Evolutionary conservation across 2,113 vertebrate genomes (phyloP).

Genomic region (Atractosteus spatula): DNA sequence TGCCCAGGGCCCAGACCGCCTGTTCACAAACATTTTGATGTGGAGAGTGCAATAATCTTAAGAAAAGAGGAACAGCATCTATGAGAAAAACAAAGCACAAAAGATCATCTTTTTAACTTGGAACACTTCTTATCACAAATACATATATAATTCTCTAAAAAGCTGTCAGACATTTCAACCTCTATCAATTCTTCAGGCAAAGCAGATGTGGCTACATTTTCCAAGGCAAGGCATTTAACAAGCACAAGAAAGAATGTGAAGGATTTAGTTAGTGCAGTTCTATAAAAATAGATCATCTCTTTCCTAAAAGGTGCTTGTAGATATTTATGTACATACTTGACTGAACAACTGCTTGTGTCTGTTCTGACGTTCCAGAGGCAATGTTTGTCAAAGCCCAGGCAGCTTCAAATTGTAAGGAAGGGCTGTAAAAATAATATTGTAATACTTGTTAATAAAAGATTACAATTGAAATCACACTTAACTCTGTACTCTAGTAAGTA

Average conservation of each 20-base stretch:
- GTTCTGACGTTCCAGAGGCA: conserved; percentile 95
- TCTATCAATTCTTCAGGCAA: too few species aligned
- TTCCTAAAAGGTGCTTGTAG: neutral
- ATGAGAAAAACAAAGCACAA: neutral
- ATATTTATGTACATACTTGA: conserved; percentile 79
- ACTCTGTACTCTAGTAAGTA: too few species aligned
- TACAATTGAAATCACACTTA: too few species aligned
- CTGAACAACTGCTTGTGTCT: conserved; percentile 97
- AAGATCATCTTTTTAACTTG: neutral
- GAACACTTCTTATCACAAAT: neutral
- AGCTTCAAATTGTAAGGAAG: conserved; percentile 97
- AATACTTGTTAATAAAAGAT: too few species aligned
- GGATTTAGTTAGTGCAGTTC: too few species aligned
- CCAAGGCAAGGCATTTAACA: too few species aligned
- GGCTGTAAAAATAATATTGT: conserved; percentile 61
- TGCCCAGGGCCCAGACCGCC: conserved; percentile 95
- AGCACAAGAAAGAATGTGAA: too few species aligned
- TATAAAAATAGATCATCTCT: too few species aligned
- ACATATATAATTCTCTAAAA: conserved; percentile 26
- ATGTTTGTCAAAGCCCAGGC: conserved; percentile 99
- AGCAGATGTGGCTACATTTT: too few species aligned
- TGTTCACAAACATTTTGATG: conserved; percentile 98
- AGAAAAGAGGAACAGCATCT: conserved; percentile 95
- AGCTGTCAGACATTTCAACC: too few species aligned
- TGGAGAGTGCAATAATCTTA: conserved; percentile 88